Conservation (phyloP, 1,140 invertebrate species). For the Homarus americanus region DNA sequence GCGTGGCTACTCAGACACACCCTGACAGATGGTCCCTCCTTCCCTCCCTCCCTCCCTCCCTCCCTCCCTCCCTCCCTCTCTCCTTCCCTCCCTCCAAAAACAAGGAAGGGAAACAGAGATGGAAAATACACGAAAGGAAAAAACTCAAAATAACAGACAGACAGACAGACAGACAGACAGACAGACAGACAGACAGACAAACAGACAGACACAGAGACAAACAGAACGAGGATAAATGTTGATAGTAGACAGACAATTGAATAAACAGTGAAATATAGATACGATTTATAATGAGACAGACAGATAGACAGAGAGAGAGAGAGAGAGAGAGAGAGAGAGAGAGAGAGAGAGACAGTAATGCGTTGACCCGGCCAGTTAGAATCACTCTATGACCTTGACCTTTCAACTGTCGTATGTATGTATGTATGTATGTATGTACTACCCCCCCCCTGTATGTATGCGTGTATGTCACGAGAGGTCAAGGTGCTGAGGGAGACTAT, state of each 20-base stretch:
- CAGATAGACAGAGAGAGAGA: slow-evolving; percentile 4
- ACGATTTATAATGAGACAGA: too few relatives aligned
- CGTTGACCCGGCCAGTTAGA: too few relatives aligned
- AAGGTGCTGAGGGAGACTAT: too few relatives aligned
- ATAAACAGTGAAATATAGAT: too few relatives aligned
- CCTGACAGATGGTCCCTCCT: slow-evolving; percentile 17
- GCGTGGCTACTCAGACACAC: slow-evolving; percentile 2
- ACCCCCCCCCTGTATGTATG: background rate
- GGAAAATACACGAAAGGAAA: slow-evolving; percentile 6
- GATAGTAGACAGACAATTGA: too few relatives aligned
- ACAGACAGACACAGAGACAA: background rate
- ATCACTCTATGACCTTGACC: too few relatives aligned
- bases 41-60: background rate
- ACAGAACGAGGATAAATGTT: too few relatives aligned
- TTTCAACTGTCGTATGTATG: too few relatives aligned
- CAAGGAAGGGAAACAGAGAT: background rate
- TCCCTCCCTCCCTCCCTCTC: background rate
- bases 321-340: slow-evolving; percentile 22
- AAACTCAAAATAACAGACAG: slow-evolving; percentile 7
- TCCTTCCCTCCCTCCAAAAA: background rate
- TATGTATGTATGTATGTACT: slow-evolving; percentile 10
- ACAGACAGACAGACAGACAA: background rate
- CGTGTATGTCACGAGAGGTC: too few relatives aligned
- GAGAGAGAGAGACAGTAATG: background rate
- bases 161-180: background rate